These are phyloP conservation scores for Ectemnius lituratus DNA, from an alignment of 2,888 invertebrate species.

Conservation along the genomic window DNA sequence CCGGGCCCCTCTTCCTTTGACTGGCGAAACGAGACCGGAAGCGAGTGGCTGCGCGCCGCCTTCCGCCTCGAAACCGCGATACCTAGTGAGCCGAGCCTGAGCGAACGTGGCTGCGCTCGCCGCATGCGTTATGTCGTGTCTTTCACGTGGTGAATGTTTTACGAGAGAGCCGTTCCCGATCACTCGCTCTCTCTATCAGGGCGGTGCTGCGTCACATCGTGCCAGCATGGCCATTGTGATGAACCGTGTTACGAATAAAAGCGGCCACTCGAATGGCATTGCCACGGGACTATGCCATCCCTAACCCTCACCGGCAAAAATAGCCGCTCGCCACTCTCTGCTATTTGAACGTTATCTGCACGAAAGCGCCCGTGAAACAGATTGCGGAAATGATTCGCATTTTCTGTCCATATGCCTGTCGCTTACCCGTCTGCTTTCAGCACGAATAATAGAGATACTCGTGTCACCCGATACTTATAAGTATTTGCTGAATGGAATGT, in stretches of 20 bases:
- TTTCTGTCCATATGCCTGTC: not conserved
- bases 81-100: constrained; percentile 28
- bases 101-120: no score
- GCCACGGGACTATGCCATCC: not conserved
- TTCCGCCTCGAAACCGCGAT: constrained; percentile 58
- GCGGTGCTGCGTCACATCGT: not conserved
- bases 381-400: constrained; percentile 25
- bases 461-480: not conserved
- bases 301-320: not conserved
- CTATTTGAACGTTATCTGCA: not conserved
- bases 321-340: not conserved
- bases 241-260: constrained; percentile 35
- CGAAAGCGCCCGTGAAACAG: constrained; percentile 17
- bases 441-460: not conserved
- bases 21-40: constrained; percentile 63
- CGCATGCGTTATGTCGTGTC: constrained; percentile 53
- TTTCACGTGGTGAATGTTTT: constrained; percentile 49
- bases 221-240: constrained; percentile 47
- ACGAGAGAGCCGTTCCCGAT: no score
- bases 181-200: no score
- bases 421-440: not conserved
- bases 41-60: constrained; percentile 53
- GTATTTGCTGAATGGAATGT: not conserved
- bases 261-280: not conserved
- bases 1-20: constrained; percentile 59